Base-by-base conservation (phyloP, 2,113 vertebrate species). In the Pipa parva region DNA sequence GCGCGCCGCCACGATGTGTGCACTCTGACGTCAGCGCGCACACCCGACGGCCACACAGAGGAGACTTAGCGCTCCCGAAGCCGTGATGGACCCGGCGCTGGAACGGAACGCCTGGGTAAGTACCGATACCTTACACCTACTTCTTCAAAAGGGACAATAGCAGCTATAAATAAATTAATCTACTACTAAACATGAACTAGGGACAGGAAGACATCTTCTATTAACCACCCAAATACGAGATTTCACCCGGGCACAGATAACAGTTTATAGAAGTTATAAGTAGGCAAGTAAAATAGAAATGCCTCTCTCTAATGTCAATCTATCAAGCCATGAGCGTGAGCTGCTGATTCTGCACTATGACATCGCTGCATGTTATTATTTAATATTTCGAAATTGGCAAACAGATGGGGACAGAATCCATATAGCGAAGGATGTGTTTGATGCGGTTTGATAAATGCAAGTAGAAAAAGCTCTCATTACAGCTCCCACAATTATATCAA, bases 351-450 rank as follows among this genome's bases (percentile, higher is more conserved):
- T 49, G 5, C 17, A 31, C 28, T 29, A 24, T n/a, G 25, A 17
- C 37, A 36, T 27, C 48, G 28, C 42, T 9, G 39, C 21, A 20
- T 36, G 54, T 67, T 67, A 58, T 58, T 50, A 58, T 59, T 58
- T 67, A 48, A 49, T 59, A 59, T 67, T 67, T 50, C 49, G 64
- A 50, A 59, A 37, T 59, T 58, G 46, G 42, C n/a, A 48, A 59
- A 26, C 64, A 67, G 64, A 67, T 67, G 64, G 64, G 55, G 59
- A 45, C 54, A 12, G 64, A 58, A 67, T 49, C 55, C 54, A 27
- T 20, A 50, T 28, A 36, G 55, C 9, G 54, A 12, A 10, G 27
- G n/a, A 37, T 58, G 26, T 2, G 51, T 12, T n/a, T 46, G 39
- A n/a, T 31, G 20, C 52, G 9, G 22, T 25, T 27, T 67, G 64